phyloP scores from a whole-genome alignment of 30 jellyfish, hydroid and myxozoan genomes.

The Hydra vulgaris region DNA sequence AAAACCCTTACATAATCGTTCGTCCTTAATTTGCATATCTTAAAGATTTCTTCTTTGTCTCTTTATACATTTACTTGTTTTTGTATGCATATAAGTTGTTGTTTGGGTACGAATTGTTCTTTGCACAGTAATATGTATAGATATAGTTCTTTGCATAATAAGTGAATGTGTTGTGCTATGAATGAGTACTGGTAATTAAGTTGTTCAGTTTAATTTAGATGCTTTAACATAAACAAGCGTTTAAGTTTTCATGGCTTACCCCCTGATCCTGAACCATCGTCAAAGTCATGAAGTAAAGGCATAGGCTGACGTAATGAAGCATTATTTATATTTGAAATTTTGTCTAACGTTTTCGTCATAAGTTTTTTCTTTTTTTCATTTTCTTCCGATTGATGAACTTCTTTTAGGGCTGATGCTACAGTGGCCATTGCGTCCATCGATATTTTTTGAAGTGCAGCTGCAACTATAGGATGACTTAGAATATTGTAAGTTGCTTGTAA shows the following conservation, averaged over 20 bases:
- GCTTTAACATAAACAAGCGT: too few relatives aligned
- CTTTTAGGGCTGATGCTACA: slow-evolving; percentile 19
- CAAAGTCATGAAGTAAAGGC: slow-evolving; percentile 15
- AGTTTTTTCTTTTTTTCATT: slow-evolving; percentile 10
- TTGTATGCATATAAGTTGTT: too few relatives aligned
- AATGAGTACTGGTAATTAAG: too few relatives aligned
- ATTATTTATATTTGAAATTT: neutral
- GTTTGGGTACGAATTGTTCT: too few relatives aligned
- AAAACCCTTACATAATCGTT: too few relatives aligned
- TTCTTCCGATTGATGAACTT: slow-evolving; percentile 22
- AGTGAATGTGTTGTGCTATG: too few relatives aligned
- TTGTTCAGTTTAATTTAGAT: too few relatives aligned
- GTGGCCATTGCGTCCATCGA: slow-evolving; percentile 22
- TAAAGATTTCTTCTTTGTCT: too few relatives aligned
- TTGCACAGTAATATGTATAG: too few relatives aligned
- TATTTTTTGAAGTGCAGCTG: slow-evolving; percentile 24
- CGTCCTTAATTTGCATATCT: too few relatives aligned
- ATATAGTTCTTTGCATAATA: too few relatives aligned
- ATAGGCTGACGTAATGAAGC: neutral
- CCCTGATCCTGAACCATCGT: slow-evolving; percentile 15
- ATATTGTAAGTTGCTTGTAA: slow-evolving; percentile 23
- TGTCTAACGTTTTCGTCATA: slow-evolving; percentile 7
- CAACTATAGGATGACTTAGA: slow-evolving; percentile 21
- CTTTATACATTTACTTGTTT: too few relatives aligned
- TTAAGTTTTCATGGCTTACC: neutral